phyloP scores from a whole-genome alignment of 2,113 vertebrate genomes.

The Rhabdornis inornatus region DNA sequence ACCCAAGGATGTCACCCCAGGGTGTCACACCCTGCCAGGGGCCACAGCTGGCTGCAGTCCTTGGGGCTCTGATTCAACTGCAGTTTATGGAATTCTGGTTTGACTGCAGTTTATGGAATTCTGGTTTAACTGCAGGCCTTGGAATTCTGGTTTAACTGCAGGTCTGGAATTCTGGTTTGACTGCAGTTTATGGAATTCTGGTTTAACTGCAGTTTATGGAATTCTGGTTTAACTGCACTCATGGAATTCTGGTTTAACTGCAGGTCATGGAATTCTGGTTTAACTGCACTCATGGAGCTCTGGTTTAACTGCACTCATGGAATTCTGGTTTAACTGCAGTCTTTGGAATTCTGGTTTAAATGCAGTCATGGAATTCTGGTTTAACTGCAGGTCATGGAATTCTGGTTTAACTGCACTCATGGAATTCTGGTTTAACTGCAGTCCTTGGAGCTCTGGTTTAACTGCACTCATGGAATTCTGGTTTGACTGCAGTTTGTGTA shows the following conservation, averaged over 20 bases:
- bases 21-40: neutral
- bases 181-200: accelerated
- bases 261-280: too few relatives aligned
- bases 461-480: accelerated
- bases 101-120: accelerated
- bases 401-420: neutral
- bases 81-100: neutral
- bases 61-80: accelerated
- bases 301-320: neutral
- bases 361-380: accelerated
- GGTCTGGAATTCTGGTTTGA: neutral
- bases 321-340: neutral
- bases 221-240: neutral
- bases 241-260: neutral
- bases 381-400: neutral
- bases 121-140: accelerated
- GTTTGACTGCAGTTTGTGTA: neutral
- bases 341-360: neutral
- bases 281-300: neutral
- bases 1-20: neutral
- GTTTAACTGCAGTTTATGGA: neutral
- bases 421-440: neutral
- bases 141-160: neutral
- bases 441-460: accelerated
- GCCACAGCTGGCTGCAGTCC: neutral